Conservation (phyloP, 2,888 invertebrate species). For the Timema cristinae region DNA sequence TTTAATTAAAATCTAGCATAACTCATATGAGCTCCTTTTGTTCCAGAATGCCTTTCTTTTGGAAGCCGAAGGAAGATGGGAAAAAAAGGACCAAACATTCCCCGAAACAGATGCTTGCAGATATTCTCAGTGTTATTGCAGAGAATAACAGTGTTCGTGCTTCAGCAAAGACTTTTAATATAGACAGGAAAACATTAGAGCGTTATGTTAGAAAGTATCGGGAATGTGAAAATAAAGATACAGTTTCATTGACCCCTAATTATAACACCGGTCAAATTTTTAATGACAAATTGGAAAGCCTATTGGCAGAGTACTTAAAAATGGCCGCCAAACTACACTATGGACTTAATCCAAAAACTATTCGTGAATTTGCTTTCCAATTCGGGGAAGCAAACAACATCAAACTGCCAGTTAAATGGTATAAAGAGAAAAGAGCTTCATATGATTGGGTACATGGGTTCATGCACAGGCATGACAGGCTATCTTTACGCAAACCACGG, state of each 20-base stretch:
- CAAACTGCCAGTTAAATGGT: slow-evolving; percentile 35
- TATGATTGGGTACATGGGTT: slow-evolving; percentile 27
- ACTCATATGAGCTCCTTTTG: not conserved
- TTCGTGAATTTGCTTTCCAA: slow-evolving; percentile 34
- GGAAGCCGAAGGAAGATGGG: slow-evolving; percentile 11
- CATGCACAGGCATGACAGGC: slow-evolving; percentile 34
- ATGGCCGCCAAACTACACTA: slow-evolving; percentile 16
- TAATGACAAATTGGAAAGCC: slow-evolving; percentile 7
- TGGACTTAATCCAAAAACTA: slow-evolving; percentile 33
- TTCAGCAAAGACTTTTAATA: slow-evolving; percentile 9
- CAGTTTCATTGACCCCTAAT: slow-evolving; percentile 2
- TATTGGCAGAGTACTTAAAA: slow-evolving; percentile 10
- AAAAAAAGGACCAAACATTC: slow-evolving; percentile 8
- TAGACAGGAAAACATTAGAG: slow-evolving; percentile 12
- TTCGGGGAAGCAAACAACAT: slow-evolving; percentile 30
- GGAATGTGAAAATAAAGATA: not conserved
- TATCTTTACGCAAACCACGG: slow-evolving; percentile 37
- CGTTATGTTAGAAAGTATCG: slow-evolving; percentile 12
- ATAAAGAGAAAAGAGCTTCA: slow-evolving; percentile 25
- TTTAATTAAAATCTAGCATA: too few relatives aligned
- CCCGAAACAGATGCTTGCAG: slow-evolving; percentile 1
- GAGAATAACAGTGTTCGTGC: slow-evolving; percentile 2
- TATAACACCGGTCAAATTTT: not conserved
- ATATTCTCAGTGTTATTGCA: not conserved
- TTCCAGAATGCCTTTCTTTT: slow-evolving; percentile 14